Evolutionary conservation across 2,797 vertebrate species (phyloP), one percentile per base, ranked within the genome.

Genomic region (Premnoplex brunnescens): DNA sequence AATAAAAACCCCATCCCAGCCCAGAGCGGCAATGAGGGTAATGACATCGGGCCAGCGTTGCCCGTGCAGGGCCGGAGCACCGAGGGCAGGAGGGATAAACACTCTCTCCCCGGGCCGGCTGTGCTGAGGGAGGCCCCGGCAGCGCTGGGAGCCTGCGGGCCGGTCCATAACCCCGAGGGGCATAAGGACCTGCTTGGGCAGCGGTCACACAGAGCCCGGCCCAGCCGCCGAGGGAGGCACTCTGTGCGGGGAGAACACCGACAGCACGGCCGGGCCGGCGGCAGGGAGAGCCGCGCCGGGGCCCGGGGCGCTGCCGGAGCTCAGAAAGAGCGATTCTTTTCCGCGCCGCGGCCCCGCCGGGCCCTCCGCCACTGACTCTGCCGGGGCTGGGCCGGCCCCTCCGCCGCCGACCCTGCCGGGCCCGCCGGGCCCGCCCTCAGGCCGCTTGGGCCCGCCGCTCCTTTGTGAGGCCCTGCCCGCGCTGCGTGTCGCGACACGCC

Each of bases 11-110:
- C 9, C 39, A 20, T 44, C 44, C 44, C 44, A 51, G 24, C 12
- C 30, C 12, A 10, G 21, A 51, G 52, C 1, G 4, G 15, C 36
- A 60, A 27, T 10, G 37, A 52, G 52, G 26, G 49, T 6, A 48
- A 64, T 0, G 1, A 55, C 3, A 7, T 6, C 17, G 2, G 30
- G 44, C 20, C 6, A 71, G n/a, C 15, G 10, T 58, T 30, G 41
- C 30, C 26, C 10, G 1, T 0, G 6, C 64, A 51, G 24, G 32
- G 24, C 4, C 21, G 1, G 11, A 9, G 51, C 46, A 14, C 12
- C 4, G 46, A 48, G 46, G 22, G 46, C 46, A 23, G 22, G 22
- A 14, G 46, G 46, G 46, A 46, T 23, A 23, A 82, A 39, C 54
- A 49, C 54, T 79, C 85, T 46, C 56, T 2, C 11, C 20, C 32